Evolutionary conservation across 2,797 vertebrate genomes (phyloP).

Genomic region (Echeneis naucrates): DNA sequence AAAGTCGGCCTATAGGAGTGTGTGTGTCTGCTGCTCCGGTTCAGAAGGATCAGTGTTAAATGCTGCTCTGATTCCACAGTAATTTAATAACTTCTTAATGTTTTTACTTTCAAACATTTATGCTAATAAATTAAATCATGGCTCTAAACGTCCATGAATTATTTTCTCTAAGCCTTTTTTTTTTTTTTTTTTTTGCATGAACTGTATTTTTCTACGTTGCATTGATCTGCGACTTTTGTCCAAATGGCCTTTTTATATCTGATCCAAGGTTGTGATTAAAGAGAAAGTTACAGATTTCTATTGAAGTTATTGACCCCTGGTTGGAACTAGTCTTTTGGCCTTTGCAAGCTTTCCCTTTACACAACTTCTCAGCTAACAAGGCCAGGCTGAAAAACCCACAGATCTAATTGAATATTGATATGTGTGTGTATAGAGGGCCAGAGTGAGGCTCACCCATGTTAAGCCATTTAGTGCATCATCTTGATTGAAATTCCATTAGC

Average conservation of each 20-base stretch:
- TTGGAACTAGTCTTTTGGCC: constrained; percentile 68
- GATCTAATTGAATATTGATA: constrained; percentile 85
- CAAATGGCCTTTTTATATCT: constrained; percentile 36
- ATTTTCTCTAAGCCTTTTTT: constrained; percentile 29
- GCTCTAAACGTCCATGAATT: constrained; percentile 10
- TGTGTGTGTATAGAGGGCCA: constrained; percentile 68
- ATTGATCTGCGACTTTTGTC: constrained; percentile 32
- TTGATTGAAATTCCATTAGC: constrained; percentile 87
- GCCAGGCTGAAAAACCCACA: constrained; percentile 72
- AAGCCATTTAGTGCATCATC: constrained; percentile 80
- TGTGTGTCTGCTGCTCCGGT: constrained; percentile 11
- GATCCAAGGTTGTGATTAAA: constrained; percentile 64
- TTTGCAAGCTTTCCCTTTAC: constrained; percentile 66
- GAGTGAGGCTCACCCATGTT: constrained; percentile 70
- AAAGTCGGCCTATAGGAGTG: background rate
- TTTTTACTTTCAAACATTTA: constrained; percentile 15
- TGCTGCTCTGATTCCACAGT: constrained; percentile 20
- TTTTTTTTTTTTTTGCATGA: constrained; percentile 15
- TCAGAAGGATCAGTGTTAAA: too few species aligned
- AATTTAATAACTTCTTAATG: constrained; percentile 11
- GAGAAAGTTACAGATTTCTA: constrained; percentile 55
- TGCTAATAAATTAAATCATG: constrained; percentile 4
- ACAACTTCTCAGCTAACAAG: constrained; percentile 78
- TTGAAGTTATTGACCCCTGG: constrained; percentile 62
- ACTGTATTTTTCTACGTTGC: constrained; percentile 32